These are phyloP conservation scores for Lagria hirta DNA, from an alignment of 2,888 invertebrate genomes.

Conservation along the genomic window DNA sequence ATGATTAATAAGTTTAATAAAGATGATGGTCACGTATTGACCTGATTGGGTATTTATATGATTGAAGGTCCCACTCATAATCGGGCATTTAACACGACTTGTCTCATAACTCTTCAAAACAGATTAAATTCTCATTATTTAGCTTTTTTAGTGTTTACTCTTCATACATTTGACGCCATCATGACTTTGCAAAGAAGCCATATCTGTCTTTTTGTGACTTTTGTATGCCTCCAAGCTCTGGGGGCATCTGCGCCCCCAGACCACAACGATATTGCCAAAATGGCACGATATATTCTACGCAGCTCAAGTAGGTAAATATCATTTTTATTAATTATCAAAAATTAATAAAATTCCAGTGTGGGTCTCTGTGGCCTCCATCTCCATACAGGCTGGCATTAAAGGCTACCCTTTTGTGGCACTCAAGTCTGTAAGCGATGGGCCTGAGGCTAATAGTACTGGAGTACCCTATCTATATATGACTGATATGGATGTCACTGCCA, in stretches of 20 bases:
- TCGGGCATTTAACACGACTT: no score
- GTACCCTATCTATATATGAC: slow-evolving; percentile 75
- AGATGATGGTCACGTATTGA: no score
- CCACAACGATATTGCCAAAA: slow-evolving; percentile 62
- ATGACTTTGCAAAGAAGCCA: no score
- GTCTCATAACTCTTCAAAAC: no score
- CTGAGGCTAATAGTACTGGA: slow-evolving; percentile 66
- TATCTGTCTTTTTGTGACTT: no score
- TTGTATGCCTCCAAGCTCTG: no score
- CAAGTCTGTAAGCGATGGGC: slow-evolving; percentile 72
- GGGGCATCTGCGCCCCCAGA: slow-evolving; percentile 57
- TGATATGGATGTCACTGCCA: slow-evolving; percentile 67
- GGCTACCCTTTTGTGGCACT: slow-evolving; percentile 71
- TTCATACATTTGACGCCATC: no score
- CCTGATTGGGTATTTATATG: no score
- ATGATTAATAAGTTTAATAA: no score
- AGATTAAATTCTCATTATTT: no score
- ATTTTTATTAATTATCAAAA: background rate
- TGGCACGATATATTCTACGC: slow-evolving; percentile 74
- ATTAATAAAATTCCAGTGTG: slow-evolving; percentile 49
- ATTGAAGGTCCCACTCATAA: no score
- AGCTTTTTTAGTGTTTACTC: no score
- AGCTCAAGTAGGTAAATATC: slow-evolving; percentile 60
- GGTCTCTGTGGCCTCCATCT: slow-evolving; percentile 72
- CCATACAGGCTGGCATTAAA: slow-evolving; percentile 60